Evolutionary conservation across 2,113 vertebrate genomes (phyloP).

Genomic region (Corydoras maculifer): DNA sequence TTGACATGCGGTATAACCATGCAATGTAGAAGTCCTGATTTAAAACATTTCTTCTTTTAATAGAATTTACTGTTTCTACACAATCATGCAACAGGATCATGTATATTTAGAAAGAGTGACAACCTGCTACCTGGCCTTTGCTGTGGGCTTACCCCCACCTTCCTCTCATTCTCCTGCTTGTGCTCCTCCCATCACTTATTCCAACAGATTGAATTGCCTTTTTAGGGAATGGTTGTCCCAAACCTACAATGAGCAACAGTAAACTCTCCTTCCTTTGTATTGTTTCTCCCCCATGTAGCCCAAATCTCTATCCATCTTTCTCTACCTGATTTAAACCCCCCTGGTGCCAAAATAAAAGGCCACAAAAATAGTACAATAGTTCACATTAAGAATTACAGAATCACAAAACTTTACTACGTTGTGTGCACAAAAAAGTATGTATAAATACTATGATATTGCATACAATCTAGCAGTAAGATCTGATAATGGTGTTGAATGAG

Average conservation of each 20-base stretch:
- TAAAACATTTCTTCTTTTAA: too few species aligned
- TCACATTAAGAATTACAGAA: not conserved
- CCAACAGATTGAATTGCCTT: conserved; percentile 43
- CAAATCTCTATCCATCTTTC: conserved; percentile 7
- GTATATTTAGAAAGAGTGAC: not conserved
- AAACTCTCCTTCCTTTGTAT: conserved; percentile 19
- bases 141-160: conserved; percentile 1
- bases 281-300: conserved; percentile 7
- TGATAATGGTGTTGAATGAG: too few species aligned
- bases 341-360: not conserved
- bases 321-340: not conserved
- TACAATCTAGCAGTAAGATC: too few species aligned
- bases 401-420: not conserved
- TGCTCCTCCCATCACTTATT: conserved; percentile 32
- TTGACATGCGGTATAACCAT: too few species aligned
- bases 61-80: too few species aligned
- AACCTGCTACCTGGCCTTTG: conserved; percentile 32
- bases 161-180: conserved; percentile 2
- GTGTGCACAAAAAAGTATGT: too few species aligned
- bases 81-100: not conserved
- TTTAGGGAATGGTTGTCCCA: conserved; percentile 46
- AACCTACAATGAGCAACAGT: conserved; percentile 13
- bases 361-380: not conserved
- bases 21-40: too few species aligned
- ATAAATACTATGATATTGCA: too few species aligned